These are phyloP conservation scores for Rhynchophorus ferrugineus DNA, from an alignment of 1,140 invertebrate species.

Conservation along the genomic window DNA sequence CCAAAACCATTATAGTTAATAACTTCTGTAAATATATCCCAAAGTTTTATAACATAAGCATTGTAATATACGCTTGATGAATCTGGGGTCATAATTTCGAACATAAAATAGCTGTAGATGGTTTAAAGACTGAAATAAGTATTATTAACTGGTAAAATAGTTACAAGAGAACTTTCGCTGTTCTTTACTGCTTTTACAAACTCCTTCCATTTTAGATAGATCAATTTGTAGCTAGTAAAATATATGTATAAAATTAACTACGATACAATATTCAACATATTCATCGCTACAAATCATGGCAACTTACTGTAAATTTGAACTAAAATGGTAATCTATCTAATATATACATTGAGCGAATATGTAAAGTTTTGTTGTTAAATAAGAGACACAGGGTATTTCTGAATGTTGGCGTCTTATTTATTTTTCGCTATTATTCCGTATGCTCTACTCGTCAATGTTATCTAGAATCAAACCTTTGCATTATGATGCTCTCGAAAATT, in stretches of 20 bases:
- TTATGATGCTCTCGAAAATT: conserved; percentile 9
- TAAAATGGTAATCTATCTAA: too few relatives aligned
- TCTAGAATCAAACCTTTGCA: not conserved
- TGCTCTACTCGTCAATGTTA: too few relatives aligned
- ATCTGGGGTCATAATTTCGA: too few relatives aligned
- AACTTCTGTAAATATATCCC: too few relatives aligned
- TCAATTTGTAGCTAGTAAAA: conserved; percentile 6
- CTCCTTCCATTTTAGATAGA: conserved; percentile 16
- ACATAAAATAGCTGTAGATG: too few relatives aligned
- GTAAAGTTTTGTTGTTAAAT: not conserved
- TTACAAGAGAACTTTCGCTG: not conserved
- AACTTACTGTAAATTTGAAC: too few relatives aligned
- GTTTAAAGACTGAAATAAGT: conserved; percentile 19
- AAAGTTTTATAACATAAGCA: too few relatives aligned
- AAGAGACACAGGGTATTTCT: not conserved
- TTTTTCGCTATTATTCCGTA: too few relatives aligned
- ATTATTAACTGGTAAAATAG: conserved; percentile 7
- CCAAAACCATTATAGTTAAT: too few relatives aligned
- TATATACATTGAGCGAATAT: too few relatives aligned
- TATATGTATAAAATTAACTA: not conserved
- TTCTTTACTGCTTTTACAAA: conserved; percentile 11
- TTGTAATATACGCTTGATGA: too few relatives aligned
- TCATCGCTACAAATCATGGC: too few relatives aligned
- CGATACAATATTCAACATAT: conserved; percentile 1
- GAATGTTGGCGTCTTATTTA: not conserved